Evolutionary conservation across 2,113 vertebrate species (phyloP).

Genomic region (Gadus chalcogrammus): DNA sequence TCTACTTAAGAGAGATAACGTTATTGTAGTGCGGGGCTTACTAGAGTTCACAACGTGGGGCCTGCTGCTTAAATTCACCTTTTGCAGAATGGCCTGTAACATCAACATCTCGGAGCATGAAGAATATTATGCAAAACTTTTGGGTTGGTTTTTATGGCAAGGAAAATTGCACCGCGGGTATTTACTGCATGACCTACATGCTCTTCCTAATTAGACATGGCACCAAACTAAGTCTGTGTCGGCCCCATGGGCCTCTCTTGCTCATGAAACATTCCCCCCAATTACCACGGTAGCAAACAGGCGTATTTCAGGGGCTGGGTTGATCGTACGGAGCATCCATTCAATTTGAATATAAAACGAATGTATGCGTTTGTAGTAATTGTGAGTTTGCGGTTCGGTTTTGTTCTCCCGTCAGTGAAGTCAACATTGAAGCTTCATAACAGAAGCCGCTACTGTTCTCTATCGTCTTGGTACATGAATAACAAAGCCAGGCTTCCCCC

Average conservation of each 20-base stretch:
- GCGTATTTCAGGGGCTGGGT: too few relatives aligned
- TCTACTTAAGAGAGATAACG: background rate
- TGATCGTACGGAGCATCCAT: too few relatives aligned
- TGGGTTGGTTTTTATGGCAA: background rate
- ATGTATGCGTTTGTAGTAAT: too few relatives aligned
- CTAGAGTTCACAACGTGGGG: constrained; percentile 24
- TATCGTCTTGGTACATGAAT: too few relatives aligned
- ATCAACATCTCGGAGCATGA: constrained; percentile 25
- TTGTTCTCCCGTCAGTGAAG: too few relatives aligned
- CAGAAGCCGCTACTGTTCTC: too few relatives aligned
- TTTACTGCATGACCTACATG: constrained; percentile 10
- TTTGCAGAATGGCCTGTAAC: constrained; percentile 14
- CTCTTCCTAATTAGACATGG: constrained; percentile 40
- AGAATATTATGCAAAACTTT: background rate
- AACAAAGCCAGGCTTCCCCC: too few relatives aligned
- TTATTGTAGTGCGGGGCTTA: constrained; percentile 20
- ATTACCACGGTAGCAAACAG: too few relatives aligned
- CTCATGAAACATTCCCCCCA: constrained; percentile 42
- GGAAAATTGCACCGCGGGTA: constrained; percentile 9
- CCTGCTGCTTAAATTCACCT: background rate
- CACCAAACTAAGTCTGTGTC: constrained; percentile 50
- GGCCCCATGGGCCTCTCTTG: constrained; percentile 3
- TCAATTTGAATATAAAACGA: too few relatives aligned
- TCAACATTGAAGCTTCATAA: too few relatives aligned
- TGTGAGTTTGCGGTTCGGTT: too few relatives aligned